Evolutionary conservation across 2,797 vertebrate species (phyloP).

Genomic region (Melanogrammus aeglefinus): DNA sequence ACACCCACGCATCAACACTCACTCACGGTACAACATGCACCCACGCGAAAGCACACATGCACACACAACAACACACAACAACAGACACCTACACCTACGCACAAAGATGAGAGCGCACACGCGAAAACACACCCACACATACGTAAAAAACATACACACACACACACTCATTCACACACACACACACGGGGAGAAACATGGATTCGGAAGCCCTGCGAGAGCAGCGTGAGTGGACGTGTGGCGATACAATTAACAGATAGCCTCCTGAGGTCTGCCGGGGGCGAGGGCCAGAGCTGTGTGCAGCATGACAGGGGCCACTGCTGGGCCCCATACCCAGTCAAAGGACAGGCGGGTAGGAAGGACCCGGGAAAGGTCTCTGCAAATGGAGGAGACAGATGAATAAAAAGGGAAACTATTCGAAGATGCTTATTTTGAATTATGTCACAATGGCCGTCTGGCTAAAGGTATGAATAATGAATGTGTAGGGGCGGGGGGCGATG

Average conservation of each 20-base stretch:
- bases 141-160: constrained; percentile 12
- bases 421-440: neutral
- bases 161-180: constrained; percentile 3
- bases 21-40: too few species aligned
- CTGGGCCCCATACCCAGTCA: neutral
- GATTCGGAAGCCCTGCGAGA: constrained; percentile 23
- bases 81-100: too few species aligned
- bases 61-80: too few species aligned
- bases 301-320: constrained; percentile 20
- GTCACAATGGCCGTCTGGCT: too few species aligned
- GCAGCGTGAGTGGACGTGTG: constrained; percentile 25
- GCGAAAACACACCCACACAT: constrained; percentile 10
- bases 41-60: too few species aligned
- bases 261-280: constrained; percentile 27
- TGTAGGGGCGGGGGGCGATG: too few species aligned
- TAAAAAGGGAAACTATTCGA: neutral
- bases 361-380: neutral
- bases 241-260: constrained; percentile 52
- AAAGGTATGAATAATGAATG: too few species aligned
- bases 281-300: constrained; percentile 27
- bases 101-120: too few species aligned
- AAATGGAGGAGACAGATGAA: neutral
- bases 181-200: neutral
- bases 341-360: neutral
- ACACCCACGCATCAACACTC: too few species aligned